These are phyloP conservation scores for Dasyurus viverrinus DNA, from an alignment of 2,113 vertebrate species.

Conservation along the genomic window DNA sequence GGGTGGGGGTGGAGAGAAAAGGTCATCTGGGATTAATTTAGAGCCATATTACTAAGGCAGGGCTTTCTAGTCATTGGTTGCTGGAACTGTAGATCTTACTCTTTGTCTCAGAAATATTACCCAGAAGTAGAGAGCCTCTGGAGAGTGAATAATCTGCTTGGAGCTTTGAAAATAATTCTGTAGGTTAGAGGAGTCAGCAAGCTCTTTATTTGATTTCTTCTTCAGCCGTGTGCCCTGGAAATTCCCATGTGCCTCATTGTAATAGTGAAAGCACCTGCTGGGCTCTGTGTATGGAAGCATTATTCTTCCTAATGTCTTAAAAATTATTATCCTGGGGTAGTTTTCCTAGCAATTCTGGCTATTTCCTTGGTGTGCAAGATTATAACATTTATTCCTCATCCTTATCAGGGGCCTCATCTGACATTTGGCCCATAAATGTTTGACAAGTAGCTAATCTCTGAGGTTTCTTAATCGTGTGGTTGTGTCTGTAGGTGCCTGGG, in stretches of 20 bases:
- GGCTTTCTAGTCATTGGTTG: conserved; percentile 2
- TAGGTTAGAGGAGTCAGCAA: conserved; percentile 74
- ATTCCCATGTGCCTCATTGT: conserved; percentile 59
- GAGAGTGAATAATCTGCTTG: conserved; percentile 63
- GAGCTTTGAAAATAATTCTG: conserved; percentile 73
- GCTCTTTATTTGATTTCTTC: conserved; percentile 71
- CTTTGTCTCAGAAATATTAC: conserved; percentile 71
- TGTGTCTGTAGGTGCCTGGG: neutral
- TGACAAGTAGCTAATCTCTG: conserved; percentile 6
- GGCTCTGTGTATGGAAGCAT: conserved; percentile 46
- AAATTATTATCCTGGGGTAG: conserved; percentile 22
- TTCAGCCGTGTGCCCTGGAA: conserved; percentile 63
- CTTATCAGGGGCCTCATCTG: conserved; percentile 42
- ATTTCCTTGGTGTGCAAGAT: conserved; percentile 59
- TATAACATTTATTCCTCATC: conserved; percentile 30
- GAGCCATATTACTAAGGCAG: neutral
- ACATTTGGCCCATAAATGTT: conserved; percentile 20
- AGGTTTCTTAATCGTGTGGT: neutral
- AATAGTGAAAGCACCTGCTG: conserved; percentile 50
- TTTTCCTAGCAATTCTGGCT: conserved; percentile 49
- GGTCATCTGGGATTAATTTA: neutral
- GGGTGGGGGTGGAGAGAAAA: neutral
- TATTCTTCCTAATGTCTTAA: conserved; percentile 55
- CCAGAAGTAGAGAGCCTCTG: conserved; percentile 54
- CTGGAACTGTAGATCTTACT: conserved; percentile 52